Base-by-base conservation (phyloP, 2,797 vertebrate genomes). In the Cuculus canorus region DNA sequence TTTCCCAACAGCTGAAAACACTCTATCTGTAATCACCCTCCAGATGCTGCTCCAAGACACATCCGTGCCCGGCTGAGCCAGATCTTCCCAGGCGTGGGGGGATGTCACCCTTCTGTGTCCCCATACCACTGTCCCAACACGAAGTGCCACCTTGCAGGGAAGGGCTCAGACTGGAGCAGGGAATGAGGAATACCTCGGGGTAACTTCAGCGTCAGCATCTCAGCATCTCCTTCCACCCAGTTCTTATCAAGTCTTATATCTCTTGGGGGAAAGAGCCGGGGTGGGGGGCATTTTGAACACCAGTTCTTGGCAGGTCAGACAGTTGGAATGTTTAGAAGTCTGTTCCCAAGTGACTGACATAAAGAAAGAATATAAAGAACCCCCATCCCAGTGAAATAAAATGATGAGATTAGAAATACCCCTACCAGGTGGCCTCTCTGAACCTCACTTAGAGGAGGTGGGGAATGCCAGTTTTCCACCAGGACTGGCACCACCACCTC, bases 391-490 rank as follows among this genome's bases (percentile, higher is more conserved):
- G 78, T 59, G 81, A 87, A 93, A 90, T 61, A 37, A 57, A 79
- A 69, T 4, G 63, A 71, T 88, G 92, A 48, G 73, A 95, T 96
- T 75, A 92, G 94, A 95, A 95, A 59, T 47, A 52, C 95, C 68
- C 18, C 7, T 32, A 43, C 64, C 93, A 97, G 63, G 56, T 45
- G 91, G 90, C 75, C 92, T 76, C 89, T 88, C 96, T 80, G 82
- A 77, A 75, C 78, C 93, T 92, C 77, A 30, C 17, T 70, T 24
- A 93, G 92, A 73, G 52, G 71, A 68, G 88, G 54, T 41, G 88
- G 43, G 70, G 24, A 47, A 45, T 77, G 92, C 82, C 96, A 96
- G 94, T 71, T 93, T 95, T 92, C 91, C 86, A 91, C 11, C 80
- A 82, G 89, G 81, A 96, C 53, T 11, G 16, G 82, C 93, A 94